Conservation (phyloP, 2,888 invertebrate genomes). For the Hirtodrosophila histrioides region DNA sequence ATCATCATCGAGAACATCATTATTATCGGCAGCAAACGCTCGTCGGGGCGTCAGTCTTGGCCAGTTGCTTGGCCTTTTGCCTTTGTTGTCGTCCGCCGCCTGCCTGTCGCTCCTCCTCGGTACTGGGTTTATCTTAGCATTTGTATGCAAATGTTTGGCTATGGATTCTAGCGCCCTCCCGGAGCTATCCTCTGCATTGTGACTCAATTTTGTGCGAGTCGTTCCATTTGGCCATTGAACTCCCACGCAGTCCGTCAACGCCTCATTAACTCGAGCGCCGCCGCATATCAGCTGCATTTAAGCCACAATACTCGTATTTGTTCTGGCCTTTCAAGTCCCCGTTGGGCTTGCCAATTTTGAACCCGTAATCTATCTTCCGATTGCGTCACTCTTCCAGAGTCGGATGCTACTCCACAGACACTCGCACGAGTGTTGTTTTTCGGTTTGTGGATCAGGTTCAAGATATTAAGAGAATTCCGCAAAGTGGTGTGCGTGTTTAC, state of each 20-base stretch:
- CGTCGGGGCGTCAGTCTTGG: conserved; percentile 26
- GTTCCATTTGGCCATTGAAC: conserved; percentile 51
- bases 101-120: neutral
- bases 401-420: conserved; percentile 8
- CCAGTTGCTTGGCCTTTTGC: conserved; percentile 46
- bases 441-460: neutral
- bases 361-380: conserved; percentile 9
- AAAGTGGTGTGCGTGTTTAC: conserved; percentile 1
- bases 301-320: conserved; percentile 15
- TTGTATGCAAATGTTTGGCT: conserved; percentile 41
- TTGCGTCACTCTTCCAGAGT: conserved; percentile 16
- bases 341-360: neutral
- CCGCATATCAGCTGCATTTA: conserved; percentile 29
- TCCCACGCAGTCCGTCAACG: conserved; percentile 29
- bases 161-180: conserved; percentile 9
- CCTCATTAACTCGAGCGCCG: conserved; percentile 48
- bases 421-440: conserved; percentile 27
- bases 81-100: conserved; percentile 36
- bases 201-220: conserved; percentile 31
- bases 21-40: conserved; percentile 9
- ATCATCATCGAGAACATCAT: neutral
- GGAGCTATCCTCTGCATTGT: conserved; percentile 14
- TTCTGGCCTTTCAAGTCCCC: conserved; percentile 13
- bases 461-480: neutral
- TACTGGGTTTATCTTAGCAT: conserved; percentile 7